These are phyloP conservation scores for Pemphigus obesinymphae DNA, from an alignment of 1,140 invertebrate species.

Conservation along the genomic window DNA sequence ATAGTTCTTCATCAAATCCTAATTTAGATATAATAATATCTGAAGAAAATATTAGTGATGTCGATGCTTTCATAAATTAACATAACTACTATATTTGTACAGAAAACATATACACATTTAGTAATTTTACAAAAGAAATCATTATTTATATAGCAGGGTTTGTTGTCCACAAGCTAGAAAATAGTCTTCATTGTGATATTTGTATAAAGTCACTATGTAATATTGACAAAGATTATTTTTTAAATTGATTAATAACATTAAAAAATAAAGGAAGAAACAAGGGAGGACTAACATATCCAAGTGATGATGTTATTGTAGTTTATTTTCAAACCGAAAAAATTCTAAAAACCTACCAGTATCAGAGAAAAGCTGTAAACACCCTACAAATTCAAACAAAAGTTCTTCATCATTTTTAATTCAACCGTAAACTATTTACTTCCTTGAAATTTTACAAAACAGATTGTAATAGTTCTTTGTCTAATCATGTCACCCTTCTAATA, in stretches of 20 bases:
- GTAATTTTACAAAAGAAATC: not conserved
- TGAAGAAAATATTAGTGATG: no score
- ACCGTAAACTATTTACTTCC: not conserved
- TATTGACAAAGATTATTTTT: not conserved
- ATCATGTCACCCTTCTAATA: not conserved
- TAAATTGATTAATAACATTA: not conserved
- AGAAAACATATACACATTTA: not conserved
- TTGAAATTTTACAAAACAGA: not conserved
- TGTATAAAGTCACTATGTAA: not conserved
- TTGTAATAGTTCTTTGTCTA: not conserved
- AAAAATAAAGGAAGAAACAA: not conserved
- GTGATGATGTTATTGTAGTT: not conserved
- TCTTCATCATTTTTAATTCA: not conserved
- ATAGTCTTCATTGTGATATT: not conserved
- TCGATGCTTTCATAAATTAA: no score
- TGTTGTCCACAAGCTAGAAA: not conserved
- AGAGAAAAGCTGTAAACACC: not conserved
- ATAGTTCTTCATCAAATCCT: no score
- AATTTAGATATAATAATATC: no score
- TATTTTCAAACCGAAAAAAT: not conserved
- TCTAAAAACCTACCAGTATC: not conserved
- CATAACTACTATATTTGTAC: no score
- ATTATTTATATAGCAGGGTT: not conserved
- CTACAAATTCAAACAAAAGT: not conserved
- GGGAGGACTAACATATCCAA: not conserved